Conservation (phyloP, 2,888 invertebrate species). For the Apodemia mormo region DNA sequence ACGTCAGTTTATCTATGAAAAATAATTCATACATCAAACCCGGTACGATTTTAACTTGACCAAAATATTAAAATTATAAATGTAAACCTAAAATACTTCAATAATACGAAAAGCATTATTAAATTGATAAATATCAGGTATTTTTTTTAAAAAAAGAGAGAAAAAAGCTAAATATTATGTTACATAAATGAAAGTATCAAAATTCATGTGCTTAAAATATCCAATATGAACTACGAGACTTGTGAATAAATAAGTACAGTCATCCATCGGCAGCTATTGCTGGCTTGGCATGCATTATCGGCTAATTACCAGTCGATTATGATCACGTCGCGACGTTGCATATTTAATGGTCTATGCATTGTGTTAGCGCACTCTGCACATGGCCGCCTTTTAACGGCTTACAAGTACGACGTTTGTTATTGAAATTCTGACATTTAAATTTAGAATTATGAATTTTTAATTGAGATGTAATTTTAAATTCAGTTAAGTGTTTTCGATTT, state of each 20-base stretch:
- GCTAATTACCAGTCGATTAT: conserved; percentile 55
- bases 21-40: too few relatives aligned
- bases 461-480: background rate
- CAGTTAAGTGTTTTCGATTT: too few relatives aligned
- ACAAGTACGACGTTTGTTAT: conserved; percentile 8
- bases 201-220: conserved; percentile 15
- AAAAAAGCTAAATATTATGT: too few relatives aligned
- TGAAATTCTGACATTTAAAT: conserved; percentile 6
- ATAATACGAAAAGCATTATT: too few relatives aligned
- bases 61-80: too few relatives aligned
- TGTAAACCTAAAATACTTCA: too few relatives aligned
- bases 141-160: too few relatives aligned
- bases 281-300: conserved; percentile 43
- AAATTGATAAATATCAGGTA: too few relatives aligned
- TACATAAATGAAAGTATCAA: background rate
- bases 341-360: conserved; percentile 50
- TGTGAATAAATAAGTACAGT: conserved; percentile 21
- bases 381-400: conserved; percentile 15
- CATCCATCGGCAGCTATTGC: conserved; percentile 24
- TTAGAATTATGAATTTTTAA: background rate
- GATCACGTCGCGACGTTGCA: conserved; percentile 52
- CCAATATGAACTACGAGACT: conserved; percentile 14
- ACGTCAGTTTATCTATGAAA: too few relatives aligned
- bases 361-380: conserved; percentile 35
- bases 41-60: too few relatives aligned